A percentile compares a stretch with the other conserved stretches of the same genome.
Evolutionary conservation across 2,113 vertebrate species (phyloP).

Genomic region (Chascanopsetta lugubris): DNA sequence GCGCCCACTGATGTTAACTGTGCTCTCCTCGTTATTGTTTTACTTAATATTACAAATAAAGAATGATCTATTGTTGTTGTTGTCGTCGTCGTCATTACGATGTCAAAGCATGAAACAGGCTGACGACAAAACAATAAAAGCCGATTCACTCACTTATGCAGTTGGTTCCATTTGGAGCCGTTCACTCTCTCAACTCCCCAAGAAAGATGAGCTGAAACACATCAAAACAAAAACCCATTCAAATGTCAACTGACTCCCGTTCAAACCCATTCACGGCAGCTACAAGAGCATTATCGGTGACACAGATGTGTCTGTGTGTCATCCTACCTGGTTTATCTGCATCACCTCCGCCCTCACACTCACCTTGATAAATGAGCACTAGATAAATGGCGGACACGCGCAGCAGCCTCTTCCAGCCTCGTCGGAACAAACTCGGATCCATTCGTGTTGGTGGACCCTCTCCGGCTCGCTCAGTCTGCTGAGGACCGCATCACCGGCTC

Average conservation of each 20-base stretch:
- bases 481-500: constrained; percentile 71
- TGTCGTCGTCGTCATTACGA: too few species aligned
- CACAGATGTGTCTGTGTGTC: too few species aligned
- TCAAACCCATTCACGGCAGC: neutral
- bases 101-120: neutral
- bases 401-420: constrained; percentile 62
- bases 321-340: neutral
- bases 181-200: constrained; percentile 68
- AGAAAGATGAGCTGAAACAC: constrained; percentile 74
- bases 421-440: constrained; percentile 72
- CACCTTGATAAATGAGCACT: constrained; percentile 80
- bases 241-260: neutral
- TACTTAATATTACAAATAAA: too few species aligned
- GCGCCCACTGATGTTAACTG: too few species aligned
- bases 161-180: constrained; percentile 61
- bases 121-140: neutral
- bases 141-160: constrained; percentile 74
- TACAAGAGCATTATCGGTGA: neutral
- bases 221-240: neutral
- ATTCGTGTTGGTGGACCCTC: constrained; percentile 79
- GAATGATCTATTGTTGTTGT: too few species aligned
- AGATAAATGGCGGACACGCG: constrained; percentile 62
- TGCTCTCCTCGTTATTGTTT: too few species aligned
- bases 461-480: constrained; percentile 62
- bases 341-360: constrained; percentile 31